Evolutionary conservation across 2,888 invertebrate species (phyloP).

Genomic region (Adineta ricciae): DNA sequence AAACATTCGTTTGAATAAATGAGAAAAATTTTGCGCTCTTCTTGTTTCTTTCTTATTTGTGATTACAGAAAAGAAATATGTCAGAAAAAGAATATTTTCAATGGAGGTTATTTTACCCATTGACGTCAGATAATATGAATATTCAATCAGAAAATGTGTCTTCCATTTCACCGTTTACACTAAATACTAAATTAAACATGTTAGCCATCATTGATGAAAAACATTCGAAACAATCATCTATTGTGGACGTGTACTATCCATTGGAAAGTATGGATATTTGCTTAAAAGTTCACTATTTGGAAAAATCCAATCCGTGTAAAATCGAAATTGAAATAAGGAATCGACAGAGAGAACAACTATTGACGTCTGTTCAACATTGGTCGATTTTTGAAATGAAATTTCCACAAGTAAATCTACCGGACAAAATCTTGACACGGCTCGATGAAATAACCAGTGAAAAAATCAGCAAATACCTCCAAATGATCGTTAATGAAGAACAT

Average conservation of each 20-base stretch:
- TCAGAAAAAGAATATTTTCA: not conserved
- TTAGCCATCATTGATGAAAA: not conserved
- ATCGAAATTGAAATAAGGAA: not conserved
- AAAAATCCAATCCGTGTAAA: not conserved
- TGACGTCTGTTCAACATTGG: not conserved
- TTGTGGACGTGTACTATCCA: not conserved
- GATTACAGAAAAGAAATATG: not conserved
- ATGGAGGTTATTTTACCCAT: not conserved
- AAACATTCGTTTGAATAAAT: not conserved
- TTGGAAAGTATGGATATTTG: not conserved
- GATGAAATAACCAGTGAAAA: not conserved
- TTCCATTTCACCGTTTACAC: not conserved
- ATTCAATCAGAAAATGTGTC: not conserved
- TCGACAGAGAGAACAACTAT: not conserved
- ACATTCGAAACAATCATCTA: not conserved
- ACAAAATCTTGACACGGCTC: not conserved
- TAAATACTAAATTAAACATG: not conserved
- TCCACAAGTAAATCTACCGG: not conserved
- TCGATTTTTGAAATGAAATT: not conserved
- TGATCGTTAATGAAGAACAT: not conserved
- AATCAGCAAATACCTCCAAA: not conserved
- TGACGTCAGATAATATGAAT: not conserved
- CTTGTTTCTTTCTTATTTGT: not conserved
- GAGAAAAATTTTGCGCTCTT: not conserved
- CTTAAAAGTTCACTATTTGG: not conserved